Conservation (phyloP, 2,797 vertebrate species). For the Notolepis coatsorum region DNA sequence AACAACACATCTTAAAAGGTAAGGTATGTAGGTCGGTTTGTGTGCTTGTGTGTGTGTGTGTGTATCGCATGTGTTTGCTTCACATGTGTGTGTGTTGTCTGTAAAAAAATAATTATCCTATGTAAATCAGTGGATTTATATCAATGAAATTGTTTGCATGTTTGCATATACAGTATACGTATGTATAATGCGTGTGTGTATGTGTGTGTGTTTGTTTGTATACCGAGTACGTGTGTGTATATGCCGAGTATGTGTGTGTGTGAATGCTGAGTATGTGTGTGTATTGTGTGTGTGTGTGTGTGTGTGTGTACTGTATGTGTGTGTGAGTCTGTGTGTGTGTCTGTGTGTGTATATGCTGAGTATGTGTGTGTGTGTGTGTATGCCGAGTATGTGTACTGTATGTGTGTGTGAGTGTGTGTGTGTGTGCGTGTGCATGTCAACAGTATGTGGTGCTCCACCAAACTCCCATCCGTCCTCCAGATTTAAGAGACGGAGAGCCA, state of each 20-base stretch:
- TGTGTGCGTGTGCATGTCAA: neutral
- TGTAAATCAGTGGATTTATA: too few relatives aligned
- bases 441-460: too few relatives aligned
- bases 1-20: conserved; percentile 16
- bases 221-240: too few relatives aligned
- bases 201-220: conserved; percentile 2
- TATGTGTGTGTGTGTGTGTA: neutral
- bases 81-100: conserved; percentile 6
- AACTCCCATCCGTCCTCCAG: too few relatives aligned
- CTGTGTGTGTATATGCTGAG: neutral
- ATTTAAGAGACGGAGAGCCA: too few relatives aligned
- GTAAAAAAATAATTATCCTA: too few relatives aligned
- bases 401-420: neutral
- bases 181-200: neutral
- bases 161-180: too few relatives aligned
- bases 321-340: conserved; percentile 33
- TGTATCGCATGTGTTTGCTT: neutral
- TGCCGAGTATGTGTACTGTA: neutral
- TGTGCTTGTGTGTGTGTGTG: conserved; percentile 1
- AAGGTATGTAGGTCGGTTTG: neutral
- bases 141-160: too few relatives aligned
- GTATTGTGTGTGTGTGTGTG: neutral
- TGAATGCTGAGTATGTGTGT: conserved; percentile 10
- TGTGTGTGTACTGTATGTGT: neutral
- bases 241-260: neutral